Conservation (phyloP, 1,140 invertebrate genomes). For the Meloidogyne floridensis region DNA sequence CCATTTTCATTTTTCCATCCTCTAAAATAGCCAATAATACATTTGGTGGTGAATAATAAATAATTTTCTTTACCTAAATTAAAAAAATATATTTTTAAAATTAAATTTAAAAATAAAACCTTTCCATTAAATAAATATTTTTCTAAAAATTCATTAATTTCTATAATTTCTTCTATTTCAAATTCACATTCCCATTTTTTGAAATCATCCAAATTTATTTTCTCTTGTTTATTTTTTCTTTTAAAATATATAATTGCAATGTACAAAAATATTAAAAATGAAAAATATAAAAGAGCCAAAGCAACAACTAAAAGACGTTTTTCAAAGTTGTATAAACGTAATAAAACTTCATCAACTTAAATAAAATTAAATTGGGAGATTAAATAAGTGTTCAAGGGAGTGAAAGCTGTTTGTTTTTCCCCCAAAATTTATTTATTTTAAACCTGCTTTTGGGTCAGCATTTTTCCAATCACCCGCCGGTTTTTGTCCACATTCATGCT, state of each 20-base stretch:
- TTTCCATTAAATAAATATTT: slow-evolving; percentile 13
- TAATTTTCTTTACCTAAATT: slow-evolving; percentile 10
- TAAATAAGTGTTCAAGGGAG: not conserved
- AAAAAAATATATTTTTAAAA: slow-evolving; percentile 9
- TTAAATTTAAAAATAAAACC: slow-evolving; percentile 1
- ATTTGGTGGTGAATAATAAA: not conserved
- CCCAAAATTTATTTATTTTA: not conserved
- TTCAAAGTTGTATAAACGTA: slow-evolving; percentile 7
- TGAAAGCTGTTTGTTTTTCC: no score
- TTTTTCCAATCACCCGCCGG: not conserved
- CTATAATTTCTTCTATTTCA: not conserved
- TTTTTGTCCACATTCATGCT: slow-evolving; percentile 9
- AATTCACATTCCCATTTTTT: slow-evolving; percentile 19
- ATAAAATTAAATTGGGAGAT: not conserved
- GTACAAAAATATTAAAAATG: slow-evolving; percentile 3
- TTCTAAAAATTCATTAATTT: slow-evolving; percentile 5
- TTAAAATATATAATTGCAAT: slow-evolving; percentile 2
- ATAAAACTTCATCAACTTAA: slow-evolving; percentile 17
- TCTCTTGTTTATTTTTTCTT: slow-evolving; percentile 10
- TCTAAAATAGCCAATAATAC: not conserved
- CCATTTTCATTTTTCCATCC: slow-evolving; percentile 6
- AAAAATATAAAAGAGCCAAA: slow-evolving; percentile 18
- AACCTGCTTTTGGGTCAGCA: slow-evolving; percentile 5
- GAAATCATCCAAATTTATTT: not conserved
- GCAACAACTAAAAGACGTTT: slow-evolving; percentile 6